Evolutionary conservation across 2,888 invertebrate genomes (phyloP), one percentile per base, ranked within the genome.

Genomic region (Diaprepes abbreviatus): DNA sequence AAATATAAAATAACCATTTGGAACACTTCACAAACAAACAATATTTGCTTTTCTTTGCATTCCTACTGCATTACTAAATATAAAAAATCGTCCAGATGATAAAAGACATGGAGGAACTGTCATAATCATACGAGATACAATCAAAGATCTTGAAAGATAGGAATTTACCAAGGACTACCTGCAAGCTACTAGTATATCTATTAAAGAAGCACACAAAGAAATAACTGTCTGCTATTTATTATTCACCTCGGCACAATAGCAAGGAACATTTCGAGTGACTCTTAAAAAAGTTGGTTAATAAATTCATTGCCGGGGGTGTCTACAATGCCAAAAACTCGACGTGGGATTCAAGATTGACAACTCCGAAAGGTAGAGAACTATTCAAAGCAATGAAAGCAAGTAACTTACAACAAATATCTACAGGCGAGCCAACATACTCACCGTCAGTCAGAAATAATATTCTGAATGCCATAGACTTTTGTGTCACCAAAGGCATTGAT

Each of bases 101-200:
- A 73, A 45, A 35, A 72, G 72, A 63, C 69, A 69, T 31, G 67
- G 71, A 45, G 71, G 74, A 28, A 71, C 66, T 19, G 68, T 73
- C 14, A 55, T 74, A 24, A 66, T 71, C 33, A 75, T 75, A 33
- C 57, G 58, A 31, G 36, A 66, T 21, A 64, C 14, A 21, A 74
- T 74, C 12, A 73, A 73, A 66, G 72, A 72, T 54, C 38, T 52
- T 55, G 70, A 58, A 63, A 57, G 65, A 40, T 45, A 57, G 21
- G 70, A 66, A 62, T 69, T 63, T 21, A 14, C 17, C 24, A 52
- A 66, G 28, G 28, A 68, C 31, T 65, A 73, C 36, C 35, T 74
- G 16, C 74, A 74, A 66, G 71, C 70, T n/a, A 74, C 74, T 17
- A 74, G 62, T 36, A 17, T 74, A 63, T 55, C 48, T 40, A 69